Base-by-base conservation (phyloP, 2,888 invertebrate genomes). In the Megamerina dolium region DNA sequence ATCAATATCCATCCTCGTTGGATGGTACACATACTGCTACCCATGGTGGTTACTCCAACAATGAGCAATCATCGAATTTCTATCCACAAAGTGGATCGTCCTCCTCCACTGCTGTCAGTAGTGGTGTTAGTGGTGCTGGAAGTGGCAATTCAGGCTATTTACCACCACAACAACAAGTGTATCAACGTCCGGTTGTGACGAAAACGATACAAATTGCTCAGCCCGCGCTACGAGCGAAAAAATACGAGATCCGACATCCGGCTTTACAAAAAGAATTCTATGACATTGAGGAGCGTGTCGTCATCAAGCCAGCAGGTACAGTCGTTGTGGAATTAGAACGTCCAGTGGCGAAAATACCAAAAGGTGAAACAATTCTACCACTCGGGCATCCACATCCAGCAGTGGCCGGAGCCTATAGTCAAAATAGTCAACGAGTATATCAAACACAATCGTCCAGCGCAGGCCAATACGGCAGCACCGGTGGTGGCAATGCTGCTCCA, bases 211-310 rank as follows among this genome's bases (percentile, higher is more conserved):
- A 79, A 55, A 77, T 79, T 16, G 74, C 76, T 5, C 77, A 78
- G 52, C 78, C 78, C 0, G 77, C 77, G 3, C 68, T 70, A 14
- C 76, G 77, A 50, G 78, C 78, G 18, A 74, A 76, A 41, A 77
- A 75, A 49, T 75, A 74, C 55, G 76, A 77, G 59, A 73, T 79
- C 9, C 75, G 79, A 46, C 74, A 79, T 48, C 79, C 79, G 31
- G 79, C 78, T 26, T 76, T 80, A 46, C 77, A 79, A 53, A 79
- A 80, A 61, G 77, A 79, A 58, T 80, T 79, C 63, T 80, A 78
- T 61, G 80, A 80, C 54, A 77, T 80, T 50, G 80, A 80, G 56
- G 78, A 79, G 55, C 74, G 77, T 35, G 75, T 78, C 17, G 68
- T 79, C 14, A 73, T 80, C 32, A 75, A 79, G 19, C 79, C 79